phyloP scores from a whole-genome alignment of 2,888 invertebrate genomes.

The Dendrolimus pini region DNA sequence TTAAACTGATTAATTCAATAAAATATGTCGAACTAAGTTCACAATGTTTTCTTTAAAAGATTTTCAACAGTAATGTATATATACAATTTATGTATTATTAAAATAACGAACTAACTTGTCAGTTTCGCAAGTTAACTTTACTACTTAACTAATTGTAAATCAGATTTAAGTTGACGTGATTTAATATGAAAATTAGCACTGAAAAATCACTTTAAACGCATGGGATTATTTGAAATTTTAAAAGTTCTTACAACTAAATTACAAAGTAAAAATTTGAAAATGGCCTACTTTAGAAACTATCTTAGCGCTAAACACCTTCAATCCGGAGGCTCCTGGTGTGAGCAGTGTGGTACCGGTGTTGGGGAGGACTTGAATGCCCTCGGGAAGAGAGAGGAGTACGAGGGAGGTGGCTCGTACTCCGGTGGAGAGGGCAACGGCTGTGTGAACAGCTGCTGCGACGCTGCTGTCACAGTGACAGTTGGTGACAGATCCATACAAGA shows the following conservation, averaged over 20 bases:
- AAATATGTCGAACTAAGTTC: too few species aligned
- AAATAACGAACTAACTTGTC: too few species aligned
- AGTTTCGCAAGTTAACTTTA: too few species aligned
- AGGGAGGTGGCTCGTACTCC: slow-evolving; percentile 80
- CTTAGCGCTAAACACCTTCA: slow-evolving; percentile 31
- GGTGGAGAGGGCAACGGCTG: slow-evolving; percentile 69
- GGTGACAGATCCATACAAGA: slow-evolving; percentile 67
- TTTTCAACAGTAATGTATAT: too few species aligned
- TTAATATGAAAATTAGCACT: too few species aligned
- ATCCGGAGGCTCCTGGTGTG: slow-evolving; percentile 62
- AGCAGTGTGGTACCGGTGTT: slow-evolving; percentile 64
- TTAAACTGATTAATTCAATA: too few species aligned
- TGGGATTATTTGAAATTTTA: too few species aligned
- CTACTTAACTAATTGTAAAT: too few species aligned
- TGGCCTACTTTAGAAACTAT: slow-evolving; percentile 16
- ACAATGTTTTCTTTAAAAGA: too few species aligned
- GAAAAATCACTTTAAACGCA: too few species aligned
- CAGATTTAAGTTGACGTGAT: too few species aligned
- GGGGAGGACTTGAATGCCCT: slow-evolving; percentile 63
- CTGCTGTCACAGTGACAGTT: slow-evolving; percentile 55
- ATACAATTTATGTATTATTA: too few species aligned
- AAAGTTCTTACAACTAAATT: not conserved
- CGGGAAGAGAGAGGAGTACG: slow-evolving; percentile 82
- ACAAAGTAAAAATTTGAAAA: not conserved
- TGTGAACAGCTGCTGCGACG: slow-evolving; percentile 54